Base-by-base conservation (phyloP, 2,797 vertebrate species). In the Falco naumanni region DNA sequence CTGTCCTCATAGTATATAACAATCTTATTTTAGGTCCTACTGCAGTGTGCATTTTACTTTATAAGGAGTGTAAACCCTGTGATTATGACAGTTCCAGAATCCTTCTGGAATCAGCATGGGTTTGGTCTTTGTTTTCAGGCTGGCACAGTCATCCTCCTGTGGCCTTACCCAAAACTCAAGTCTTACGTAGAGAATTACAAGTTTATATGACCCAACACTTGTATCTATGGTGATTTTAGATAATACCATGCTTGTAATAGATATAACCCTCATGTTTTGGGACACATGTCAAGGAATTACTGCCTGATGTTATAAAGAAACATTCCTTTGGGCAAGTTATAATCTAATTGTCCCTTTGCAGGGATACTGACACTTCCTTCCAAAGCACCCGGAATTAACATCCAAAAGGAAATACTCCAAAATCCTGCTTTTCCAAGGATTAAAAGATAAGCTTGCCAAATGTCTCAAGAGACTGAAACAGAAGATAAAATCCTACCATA, bases 391-490 rank as follows among this genome's bases (percentile, higher is more conserved):
- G 48, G 43, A 89, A 75, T 89, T 86, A 95, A 75, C 53, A 85
- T 78, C 64, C 71, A 64, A 92, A 95, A 83, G 70, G 24, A 92
- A 94, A 90, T 77, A 68, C 7, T 83, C 53, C 51, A 84, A 94
- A 95, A 94, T 50, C 33, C 61, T 75, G 28, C 25, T 85, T 92
- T 95, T 85, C 57, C 39, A 76, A 80, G 53, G 78, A 83, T 89
- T 91, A 89, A 78, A 94, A 68, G 17, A 83, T 75, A 94, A 92
- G 16, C 75, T 92, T 80, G 10, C 19, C 41, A 90, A 94, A 85
- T 59, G 41, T 87, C 60, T 89, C 61, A 92, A 92, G 47, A 89
- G 69, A 65, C n/a, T 81, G 65, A 94, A 94, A 90, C 43, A 93
- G 53, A 90, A 78, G n/a, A 77, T 51, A 78, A 87, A 92, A 89